phyloP scores from a whole-genome alignment of 2,888 invertebrate genomes.

The Drosophila mettleri region DNA sequence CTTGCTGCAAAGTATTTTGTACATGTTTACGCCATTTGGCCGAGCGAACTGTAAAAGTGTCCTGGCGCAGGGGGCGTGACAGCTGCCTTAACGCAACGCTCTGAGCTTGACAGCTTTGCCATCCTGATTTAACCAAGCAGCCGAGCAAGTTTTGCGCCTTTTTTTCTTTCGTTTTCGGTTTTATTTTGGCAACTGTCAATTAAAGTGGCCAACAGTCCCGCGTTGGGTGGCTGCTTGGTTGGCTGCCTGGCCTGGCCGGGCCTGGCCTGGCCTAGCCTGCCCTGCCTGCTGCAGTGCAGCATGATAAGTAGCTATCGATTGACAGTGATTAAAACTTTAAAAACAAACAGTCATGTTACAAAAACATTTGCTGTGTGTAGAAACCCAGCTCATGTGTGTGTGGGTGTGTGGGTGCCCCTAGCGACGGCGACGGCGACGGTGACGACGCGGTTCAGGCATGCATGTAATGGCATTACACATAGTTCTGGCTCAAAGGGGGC shows the following conservation, averaged over 20 bases:
- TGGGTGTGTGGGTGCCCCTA: slow-evolving; percentile 12
- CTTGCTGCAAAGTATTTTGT: slow-evolving; percentile 70
- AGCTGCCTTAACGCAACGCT: slow-evolving; percentile 1
- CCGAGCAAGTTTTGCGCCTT: slow-evolving; percentile 15
- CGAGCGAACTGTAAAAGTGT: not conserved
- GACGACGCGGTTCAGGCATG: slow-evolving; percentile 58
- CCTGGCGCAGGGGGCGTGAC: not conserved
- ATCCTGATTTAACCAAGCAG: slow-evolving; percentile 62
- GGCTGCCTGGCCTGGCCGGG: too few species aligned
- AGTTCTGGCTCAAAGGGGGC: slow-evolving; percentile 30
- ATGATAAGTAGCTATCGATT: slow-evolving; percentile 80
- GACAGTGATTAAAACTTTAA: slow-evolving; percentile 80
- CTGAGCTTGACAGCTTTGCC: slow-evolving; percentile 70
- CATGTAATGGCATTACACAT: slow-evolving; percentile 74
- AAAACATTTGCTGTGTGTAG: slow-evolving; percentile 36
- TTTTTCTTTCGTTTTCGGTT: slow-evolving; percentile 11
- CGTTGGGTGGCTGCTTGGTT: slow-evolving; percentile 22
- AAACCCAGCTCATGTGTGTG: slow-evolving; percentile 11
- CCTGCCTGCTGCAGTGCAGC: slow-evolving; percentile 58
- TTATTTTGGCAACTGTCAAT: slow-evolving; percentile 60
- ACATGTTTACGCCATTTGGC: slow-evolving; percentile 77
- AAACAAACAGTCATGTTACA: slow-evolving; percentile 78
- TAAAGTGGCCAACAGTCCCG: slow-evolving; percentile 35
- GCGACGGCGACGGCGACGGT: slow-evolving; percentile 23
- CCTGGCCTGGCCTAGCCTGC: too few species aligned